Percentiles rank a stretch among this genome's conserved stretches.
phyloP scores from a whole-genome alignment of 37 sponge, comb jelly and placozoan genomes.

The Tethya wilhelma region DNA sequence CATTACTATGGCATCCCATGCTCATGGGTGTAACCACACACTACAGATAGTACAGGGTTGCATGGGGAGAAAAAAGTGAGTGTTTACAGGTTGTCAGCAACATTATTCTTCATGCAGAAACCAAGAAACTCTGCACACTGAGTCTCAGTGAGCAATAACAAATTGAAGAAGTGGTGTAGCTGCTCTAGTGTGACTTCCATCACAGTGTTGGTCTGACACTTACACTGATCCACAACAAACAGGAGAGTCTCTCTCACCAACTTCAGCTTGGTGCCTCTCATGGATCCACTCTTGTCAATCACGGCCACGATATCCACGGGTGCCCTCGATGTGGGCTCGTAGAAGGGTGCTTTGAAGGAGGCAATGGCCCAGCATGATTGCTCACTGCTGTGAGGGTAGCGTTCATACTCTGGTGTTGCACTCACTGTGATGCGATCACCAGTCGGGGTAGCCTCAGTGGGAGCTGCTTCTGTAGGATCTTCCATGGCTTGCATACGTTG shows the following conservation, averaged over 20 bases:
- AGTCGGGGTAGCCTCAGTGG: background rate
- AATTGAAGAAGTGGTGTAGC: no score
- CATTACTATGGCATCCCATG: no score
- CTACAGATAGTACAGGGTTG: no score
- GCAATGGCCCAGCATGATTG: constrained; percentile 76
- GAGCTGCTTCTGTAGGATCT: background rate
- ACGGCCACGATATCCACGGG: constrained; percentile 91
- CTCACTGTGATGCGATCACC: constrained; percentile 3
- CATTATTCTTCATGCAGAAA: no score
- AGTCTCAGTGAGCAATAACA: no score
- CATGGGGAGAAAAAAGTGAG: no score
- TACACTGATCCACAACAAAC: constrained; percentile 89
- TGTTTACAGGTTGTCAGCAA: no score
- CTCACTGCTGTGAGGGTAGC: constrained; percentile 46
- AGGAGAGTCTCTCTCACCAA: constrained; percentile 87
- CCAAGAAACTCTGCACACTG: no score
- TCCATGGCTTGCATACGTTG: background rate
- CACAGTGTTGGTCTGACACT: no score
- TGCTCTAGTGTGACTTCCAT: no score
- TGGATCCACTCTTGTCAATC: constrained; percentile 90
- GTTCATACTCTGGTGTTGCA: constrained; percentile 40
- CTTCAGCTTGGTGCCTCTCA: constrained; percentile 75
- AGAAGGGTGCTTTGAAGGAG: constrained; percentile 80
- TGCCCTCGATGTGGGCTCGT: constrained; percentile 74
- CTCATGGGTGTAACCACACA: no score